Evolutionary conservation across 2,888 invertebrate species (phyloP), one percentile per base, ranked within the genome.

Genomic region (Cryptocheilus praepositus): DNA sequence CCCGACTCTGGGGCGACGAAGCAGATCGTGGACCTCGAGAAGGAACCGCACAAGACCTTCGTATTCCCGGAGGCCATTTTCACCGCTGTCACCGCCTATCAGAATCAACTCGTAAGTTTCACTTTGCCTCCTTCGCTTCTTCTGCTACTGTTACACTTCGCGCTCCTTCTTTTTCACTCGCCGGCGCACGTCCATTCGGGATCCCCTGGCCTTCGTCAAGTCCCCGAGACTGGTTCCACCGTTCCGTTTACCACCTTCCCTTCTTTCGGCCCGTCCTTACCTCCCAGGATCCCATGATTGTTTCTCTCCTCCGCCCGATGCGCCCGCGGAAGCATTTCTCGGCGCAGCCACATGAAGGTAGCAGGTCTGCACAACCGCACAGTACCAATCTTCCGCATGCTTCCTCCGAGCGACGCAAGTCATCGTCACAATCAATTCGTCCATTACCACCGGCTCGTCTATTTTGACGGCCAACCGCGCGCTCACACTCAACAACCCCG

Each of bases 71-170:
- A 95, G 89, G 93, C 95, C 21, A 93, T 94, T 75, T 95, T 95
- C 90, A 95, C 95, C 71, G 95, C 95, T 57, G 95, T 96, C 76
- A 95, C 95, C 61, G 95, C 95, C 71, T 95, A 95, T 90, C 95
- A 95, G 89, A 95, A 95, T 89, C 95, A 95, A 89, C 89, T 96
- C 92, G 95, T 95, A 88, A 92, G 93, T 91, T 75, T 79, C 78
- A 73, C 79, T 80, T 78, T 71, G 57, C 74, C 73, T 74, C 80
- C 76, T 76, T 76, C 36, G 36, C 36, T 44, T 22, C 25, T 16
- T 61, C 66, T 22, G 36, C 28, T 46, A 53, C 28, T 3, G 16
- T 51, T 21, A 54, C 51, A 18, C 36, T 51, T 4, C 4, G 45
- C 60, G 63, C 36, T 36, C 66, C 51, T 60, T 46, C 63, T 51